These are phyloP conservation scores for Anguilla rostrata DNA, from an alignment of 2,113 vertebrate genomes.

Conservation along the genomic window DNA sequence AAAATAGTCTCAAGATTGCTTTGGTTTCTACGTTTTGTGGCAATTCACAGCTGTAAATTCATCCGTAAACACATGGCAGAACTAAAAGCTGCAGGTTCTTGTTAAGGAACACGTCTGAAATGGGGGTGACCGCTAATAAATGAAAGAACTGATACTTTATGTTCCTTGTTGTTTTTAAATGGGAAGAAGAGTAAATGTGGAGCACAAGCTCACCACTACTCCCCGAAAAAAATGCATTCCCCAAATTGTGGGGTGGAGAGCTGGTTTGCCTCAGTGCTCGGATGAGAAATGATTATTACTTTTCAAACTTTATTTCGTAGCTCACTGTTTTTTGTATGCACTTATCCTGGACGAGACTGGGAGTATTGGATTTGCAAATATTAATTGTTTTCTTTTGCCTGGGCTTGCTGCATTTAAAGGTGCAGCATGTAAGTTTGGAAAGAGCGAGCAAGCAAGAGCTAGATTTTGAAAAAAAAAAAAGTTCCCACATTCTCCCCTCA, in stretches of 20 bases:
- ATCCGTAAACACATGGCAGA: neutral
- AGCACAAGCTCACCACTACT: neutral
- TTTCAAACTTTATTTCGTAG: neutral
- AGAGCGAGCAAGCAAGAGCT: too few relatives aligned
- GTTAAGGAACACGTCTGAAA: neutral
- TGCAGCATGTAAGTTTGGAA: too few relatives aligned
- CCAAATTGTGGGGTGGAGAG: neutral
- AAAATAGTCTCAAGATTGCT: neutral
- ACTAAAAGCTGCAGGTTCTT: neutral
- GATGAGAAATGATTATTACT: neutral
- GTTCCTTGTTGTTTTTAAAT: neutral
- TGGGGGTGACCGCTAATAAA: neutral
- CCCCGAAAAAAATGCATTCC: too few relatives aligned
- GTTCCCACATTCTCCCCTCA: too few relatives aligned
- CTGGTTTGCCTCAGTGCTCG: neutral
- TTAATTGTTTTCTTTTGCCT: neutral
- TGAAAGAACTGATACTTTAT: neutral
- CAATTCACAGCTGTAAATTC: neutral
- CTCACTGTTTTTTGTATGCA: neutral
- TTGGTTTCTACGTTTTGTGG: neutral
- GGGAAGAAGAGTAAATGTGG: neutral
- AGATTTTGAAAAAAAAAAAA: too few relatives aligned
- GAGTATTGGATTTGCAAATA: neutral
- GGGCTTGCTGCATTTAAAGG: too few relatives aligned
- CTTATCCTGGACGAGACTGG: neutral